A percentile compares a stretch with the other conserved stretches of the same genome.
Evolutionary conservation across 2,113 vertebrate species (phyloP).

Genomic region (Pterocles gutturalis): DNA sequence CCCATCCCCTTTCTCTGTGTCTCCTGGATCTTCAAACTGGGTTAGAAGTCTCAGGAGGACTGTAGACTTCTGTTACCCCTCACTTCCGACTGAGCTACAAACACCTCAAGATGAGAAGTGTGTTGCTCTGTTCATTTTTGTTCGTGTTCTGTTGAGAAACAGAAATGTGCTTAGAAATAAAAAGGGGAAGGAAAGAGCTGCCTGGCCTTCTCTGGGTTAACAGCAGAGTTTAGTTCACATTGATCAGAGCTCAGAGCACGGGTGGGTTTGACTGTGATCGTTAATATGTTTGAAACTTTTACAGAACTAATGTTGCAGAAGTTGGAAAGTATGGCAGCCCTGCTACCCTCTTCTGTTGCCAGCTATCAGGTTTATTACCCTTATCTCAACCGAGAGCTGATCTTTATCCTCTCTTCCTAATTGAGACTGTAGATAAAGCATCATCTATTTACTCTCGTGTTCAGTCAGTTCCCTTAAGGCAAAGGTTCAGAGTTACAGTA

Average conservation of each 20-base stretch:
- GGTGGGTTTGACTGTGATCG: not conserved
- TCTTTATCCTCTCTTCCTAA: not conserved
- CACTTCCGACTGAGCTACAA: not conserved
- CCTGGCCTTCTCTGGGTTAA: not conserved
- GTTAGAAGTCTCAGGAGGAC: not conserved
- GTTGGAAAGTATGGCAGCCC: not conserved
- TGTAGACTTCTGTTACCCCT: not conserved
- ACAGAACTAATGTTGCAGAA: not conserved
- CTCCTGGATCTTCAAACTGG: not conserved
- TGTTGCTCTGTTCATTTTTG: not conserved
- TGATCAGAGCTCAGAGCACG: not conserved
- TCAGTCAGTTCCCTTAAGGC: not conserved
- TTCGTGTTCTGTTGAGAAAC: not conserved
- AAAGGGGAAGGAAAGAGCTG: not conserved
- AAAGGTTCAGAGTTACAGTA: not conserved
- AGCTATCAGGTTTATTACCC: not conserved
- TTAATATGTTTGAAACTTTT: not conserved
- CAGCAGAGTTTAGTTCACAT: not conserved
- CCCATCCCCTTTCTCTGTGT: not conserved
- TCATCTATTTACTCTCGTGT: not conserved
- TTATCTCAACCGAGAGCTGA: not conserved
- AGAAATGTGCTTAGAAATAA: not conserved
- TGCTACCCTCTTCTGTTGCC: not conserved
- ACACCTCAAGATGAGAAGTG: not conserved
- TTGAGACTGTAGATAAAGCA: not conserved